Evolutionary conservation across 2,888 invertebrate genomes (phyloP), one percentile per base, ranked within the genome.

Genomic region (Drosophila imparisetae): DNA sequence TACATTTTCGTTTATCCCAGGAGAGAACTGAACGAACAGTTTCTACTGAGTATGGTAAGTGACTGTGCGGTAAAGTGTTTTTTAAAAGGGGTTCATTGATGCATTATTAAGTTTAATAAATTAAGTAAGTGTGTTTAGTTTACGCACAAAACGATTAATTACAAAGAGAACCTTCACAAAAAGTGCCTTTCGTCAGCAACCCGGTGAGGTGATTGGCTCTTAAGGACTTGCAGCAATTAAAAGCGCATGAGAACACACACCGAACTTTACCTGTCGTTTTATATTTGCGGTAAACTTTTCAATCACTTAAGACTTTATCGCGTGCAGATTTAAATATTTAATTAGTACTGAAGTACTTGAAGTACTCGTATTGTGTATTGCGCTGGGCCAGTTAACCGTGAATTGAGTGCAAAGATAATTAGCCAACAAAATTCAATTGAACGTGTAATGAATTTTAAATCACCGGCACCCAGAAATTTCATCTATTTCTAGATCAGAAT

Each of bases 371-470:
- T 42, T 32, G 21, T 57, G 29, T 42, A 30, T 18, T 57, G 21
- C 29, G 42, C 21, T 60, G 58, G 55, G 40, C 53, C 54, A 59
- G 65, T 67, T 72, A 58, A 59, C 59, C 53, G 40, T 45, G 55
- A 60, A 66, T 62, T 52, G 49, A 59, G 54, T 68, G 53, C 64
- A 66, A 75, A 73, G 70, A 86, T 86, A 86, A 86, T 83, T 75
- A 81, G 78, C 66, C 72, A 34, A 60, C 60, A 48, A 72, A 79
- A 81, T 82, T 75, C 81, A 84, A 86, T 86, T 83, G 84, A 84
- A 86, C 75, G 81, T 81, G 79, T 78, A 87, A 87, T 86, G 86
- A 86, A 86, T 87, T 86, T 81, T 27, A 81, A 87, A 86, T 87
- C 79, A 80, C 58, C 72, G 54, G 36, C 36, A n/a, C 24, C 40